phyloP scores from a whole-genome alignment of 2,797 vertebrate species.

The Acanthornis magna region DNA sequence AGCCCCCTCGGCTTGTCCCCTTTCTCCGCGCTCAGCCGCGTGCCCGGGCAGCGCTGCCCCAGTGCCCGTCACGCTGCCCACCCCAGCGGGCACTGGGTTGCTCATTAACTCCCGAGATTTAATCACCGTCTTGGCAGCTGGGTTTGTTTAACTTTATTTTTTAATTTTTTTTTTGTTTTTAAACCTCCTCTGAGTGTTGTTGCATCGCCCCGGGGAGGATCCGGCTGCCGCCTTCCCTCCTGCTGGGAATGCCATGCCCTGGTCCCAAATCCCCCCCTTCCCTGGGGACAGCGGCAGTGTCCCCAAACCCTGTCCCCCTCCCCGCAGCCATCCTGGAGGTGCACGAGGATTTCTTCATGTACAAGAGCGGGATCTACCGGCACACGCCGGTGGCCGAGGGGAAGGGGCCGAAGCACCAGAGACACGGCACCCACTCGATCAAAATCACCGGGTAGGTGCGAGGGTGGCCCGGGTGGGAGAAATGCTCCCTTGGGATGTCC shows the following conservation, averaged over 20 bases:
- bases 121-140: background rate
- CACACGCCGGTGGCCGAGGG: constrained; percentile 85
- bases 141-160: background rate
- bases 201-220: background rate
- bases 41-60: background rate
- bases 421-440: constrained; percentile 92
- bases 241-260: accelerated
- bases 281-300: accelerated
- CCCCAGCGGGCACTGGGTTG: background rate
- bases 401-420: constrained; percentile 81
- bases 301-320: background rate
- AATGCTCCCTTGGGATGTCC: accelerated
- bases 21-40: background rate
- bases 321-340: constrained; percentile 93
- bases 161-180: background rate
- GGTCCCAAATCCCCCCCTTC: background rate
- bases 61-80: background rate
- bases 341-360: constrained; percentile 96
- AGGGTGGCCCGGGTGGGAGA: accelerated
- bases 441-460: constrained; percentile 89
- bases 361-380: constrained; percentile 89
- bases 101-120: constrained; percentile 35
- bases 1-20: background rate
- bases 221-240: background rate
- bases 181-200: background rate